A percentile compares a stretch with the other conserved stretches of the same genome.
phyloP scores from a whole-genome alignment of 2,888 invertebrate genomes.

The Drosophila subquinaria region DNA sequence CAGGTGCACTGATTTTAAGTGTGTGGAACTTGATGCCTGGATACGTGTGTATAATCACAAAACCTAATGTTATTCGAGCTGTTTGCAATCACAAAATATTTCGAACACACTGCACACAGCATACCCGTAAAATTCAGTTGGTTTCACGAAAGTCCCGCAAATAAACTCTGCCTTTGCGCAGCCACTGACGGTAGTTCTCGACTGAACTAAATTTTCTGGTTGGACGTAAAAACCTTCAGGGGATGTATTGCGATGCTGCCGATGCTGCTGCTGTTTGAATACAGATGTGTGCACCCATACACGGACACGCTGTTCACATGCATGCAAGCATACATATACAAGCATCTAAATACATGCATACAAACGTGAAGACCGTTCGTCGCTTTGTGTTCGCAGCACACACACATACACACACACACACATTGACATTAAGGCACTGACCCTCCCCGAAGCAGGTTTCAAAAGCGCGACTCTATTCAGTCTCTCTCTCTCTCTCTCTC shows the following conservation, averaged over 20 bases:
- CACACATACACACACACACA: conserved; percentile 17
- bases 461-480: conserved; percentile 23
- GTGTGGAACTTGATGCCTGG: conserved; percentile 23
- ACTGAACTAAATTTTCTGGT: conserved; percentile 84
- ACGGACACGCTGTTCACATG: conserved; percentile 12
- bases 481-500: conserved; percentile 17
- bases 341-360: conserved; percentile 16
- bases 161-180: conserved; percentile 83
- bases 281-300: conserved; percentile 39
- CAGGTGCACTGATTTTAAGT: conserved; percentile 27
- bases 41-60: conserved; percentile 26
- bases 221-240: conserved; percentile 85
- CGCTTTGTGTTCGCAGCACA: conserved; percentile 18
- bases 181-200: conserved; percentile 84
- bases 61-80: conserved; percentile 27
- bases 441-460: conserved; percentile 63
- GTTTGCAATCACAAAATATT: conserved; percentile 44
- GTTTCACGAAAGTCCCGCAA: conserved; percentile 77
- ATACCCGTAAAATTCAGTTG: conserved; percentile 44
- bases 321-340: conserved; percentile 13
- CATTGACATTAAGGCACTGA: conserved; percentile 38
- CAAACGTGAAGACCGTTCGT: conserved; percentile 19
- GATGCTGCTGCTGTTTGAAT: conserved; percentile 57
- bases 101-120: conserved; percentile 48
- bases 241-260: conserved; percentile 77